These are phyloP conservation scores for Oceanodroma leucorhoa DNA, from an alignment of 2,797 vertebrate genomes.

Conservation along the genomic window DNA sequence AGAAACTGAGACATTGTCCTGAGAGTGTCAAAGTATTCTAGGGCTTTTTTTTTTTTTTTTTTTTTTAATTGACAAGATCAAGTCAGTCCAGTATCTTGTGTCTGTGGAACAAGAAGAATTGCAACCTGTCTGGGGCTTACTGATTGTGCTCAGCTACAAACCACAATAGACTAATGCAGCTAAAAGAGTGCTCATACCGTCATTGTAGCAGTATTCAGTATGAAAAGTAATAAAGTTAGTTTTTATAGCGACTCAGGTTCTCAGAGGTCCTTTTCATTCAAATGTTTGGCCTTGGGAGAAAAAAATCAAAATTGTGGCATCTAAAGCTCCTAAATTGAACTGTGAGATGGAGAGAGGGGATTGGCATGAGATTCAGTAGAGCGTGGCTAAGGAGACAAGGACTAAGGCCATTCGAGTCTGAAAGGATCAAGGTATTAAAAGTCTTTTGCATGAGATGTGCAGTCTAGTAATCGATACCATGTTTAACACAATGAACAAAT, in stretches of 20 bases:
- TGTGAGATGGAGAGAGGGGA: not conserved
- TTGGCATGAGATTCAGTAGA: not conserved
- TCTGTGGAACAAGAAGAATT: not conserved
- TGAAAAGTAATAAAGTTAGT: not conserved
- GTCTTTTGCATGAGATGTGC: not conserved
- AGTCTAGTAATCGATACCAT: not conserved
- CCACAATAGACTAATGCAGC: not conserved
- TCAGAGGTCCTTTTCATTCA: not conserved
- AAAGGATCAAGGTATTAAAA: conserved; percentile 16
- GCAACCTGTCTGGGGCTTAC: not conserved
- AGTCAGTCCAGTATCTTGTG: rapidly evolving
- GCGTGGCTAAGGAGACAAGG: not conserved
- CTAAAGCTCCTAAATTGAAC: not conserved
- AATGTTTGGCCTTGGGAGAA: not conserved
- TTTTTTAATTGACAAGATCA: not conserved
- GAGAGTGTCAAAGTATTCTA: not conserved
- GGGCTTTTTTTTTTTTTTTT: not conserved
- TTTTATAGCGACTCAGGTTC: not conserved
- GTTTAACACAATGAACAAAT: conserved; percentile 34
- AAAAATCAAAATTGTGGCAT: not conserved
- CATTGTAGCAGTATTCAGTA: not conserved
- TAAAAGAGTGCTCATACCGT: not conserved
- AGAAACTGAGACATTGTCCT: not conserved
- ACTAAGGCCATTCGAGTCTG: not conserved
- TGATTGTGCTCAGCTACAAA: not conserved